Percentiles rank a stretch among this genome's conserved stretches.
Conservation (phyloP, 2,113 vertebrate species). For the Reinhardtius hippoglossoides region DNA sequence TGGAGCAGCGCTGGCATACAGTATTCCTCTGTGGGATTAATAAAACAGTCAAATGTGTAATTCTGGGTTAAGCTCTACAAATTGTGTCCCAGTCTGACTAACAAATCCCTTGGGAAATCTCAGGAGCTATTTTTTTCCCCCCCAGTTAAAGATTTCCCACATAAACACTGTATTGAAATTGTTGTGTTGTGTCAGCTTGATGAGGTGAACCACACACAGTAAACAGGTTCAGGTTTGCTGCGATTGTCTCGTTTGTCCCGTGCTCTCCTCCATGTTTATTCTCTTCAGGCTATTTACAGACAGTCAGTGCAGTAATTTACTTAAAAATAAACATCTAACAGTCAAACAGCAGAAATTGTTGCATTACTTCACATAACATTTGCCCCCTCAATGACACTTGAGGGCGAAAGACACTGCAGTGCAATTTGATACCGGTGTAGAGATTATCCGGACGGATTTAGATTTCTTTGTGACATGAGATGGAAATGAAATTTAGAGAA, state of each 20-base stretch:
- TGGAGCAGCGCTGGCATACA: slow-evolving; percentile 30
- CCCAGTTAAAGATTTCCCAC: slow-evolving; percentile 39
- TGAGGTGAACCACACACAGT: neutral
- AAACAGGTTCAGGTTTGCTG: neutral
- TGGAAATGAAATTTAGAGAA: slow-evolving; percentile 74
- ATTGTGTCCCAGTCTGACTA: slow-evolving; percentile 68
- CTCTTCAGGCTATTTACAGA: neutral
- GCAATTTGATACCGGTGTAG: slow-evolving; percentile 64
- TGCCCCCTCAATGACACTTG: slow-evolving; percentile 61
- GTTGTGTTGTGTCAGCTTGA: neutral
- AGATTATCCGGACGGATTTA: slow-evolving; percentile 80
- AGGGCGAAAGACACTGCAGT: slow-evolving; percentile 66
- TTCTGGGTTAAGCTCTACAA: slow-evolving; percentile 75
- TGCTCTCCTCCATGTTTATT: slow-evolving; percentile 2
- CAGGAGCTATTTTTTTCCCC: slow-evolving; percentile 19
- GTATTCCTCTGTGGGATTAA: slow-evolving; percentile 70
- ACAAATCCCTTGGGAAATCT: slow-evolving; percentile 64
- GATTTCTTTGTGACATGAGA: slow-evolving; percentile 77
- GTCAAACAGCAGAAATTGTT: slow-evolving; percentile 3
- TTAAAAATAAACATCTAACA: neutral
- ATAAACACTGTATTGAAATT: slow-evolving; percentile 24
- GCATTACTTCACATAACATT: slow-evolving; percentile 31
- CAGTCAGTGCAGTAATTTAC: neutral
- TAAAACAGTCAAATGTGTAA: slow-evolving; percentile 68
- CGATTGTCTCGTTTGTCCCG: neutral